Base-by-base conservation (phyloP, 2,888 invertebrate species). In the Tenthredo scrophulariae region DNA sequence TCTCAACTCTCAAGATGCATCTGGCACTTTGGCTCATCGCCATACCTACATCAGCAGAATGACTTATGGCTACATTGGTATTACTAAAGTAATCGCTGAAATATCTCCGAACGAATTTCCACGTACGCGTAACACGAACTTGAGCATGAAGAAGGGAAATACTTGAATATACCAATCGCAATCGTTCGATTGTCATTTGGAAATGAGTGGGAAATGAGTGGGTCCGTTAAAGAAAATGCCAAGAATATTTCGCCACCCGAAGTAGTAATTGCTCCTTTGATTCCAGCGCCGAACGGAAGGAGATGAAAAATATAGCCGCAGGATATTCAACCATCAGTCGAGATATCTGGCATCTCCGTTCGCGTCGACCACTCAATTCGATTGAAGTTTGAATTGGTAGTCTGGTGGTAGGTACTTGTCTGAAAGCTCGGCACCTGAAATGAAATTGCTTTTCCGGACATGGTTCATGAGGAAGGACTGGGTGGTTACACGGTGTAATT, bases 341-440 rank as follows among this genome's bases (percentile, higher is more conserved):
- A n/a, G 62, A 18, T 62, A 37, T 62, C 65, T 33, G 58, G 58
- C 62, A 72, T 70, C 72, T 46, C 84, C 37, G 43, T 46, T 70
- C 72, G n/a, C 82, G n/a, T n/a, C n/a, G 70, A 72, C 46, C 70
- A 70, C 70, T 84, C 65, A 18, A 84, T 84, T 46, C 84, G 84
- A 84, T 84, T 84, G 70, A 84, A 84, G 22, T 84, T 84, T 26
- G 29, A 72, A 43, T 29, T 18, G 77, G 77, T 1, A 33, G 46
- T n/a, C n/a, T 18, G 70, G 29, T 37, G 6, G 70, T 37, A 37
- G 37, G 70, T 70, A 70, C 70, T 70, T 26, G 37, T 70, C 70
- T 5, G 70, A n/a, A 70, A 33, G 33, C 33, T 37, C 33, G 29
- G n/a, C 9, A 26, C 70, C 18, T 70, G 70, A 70, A 37, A 70